Base-by-base conservation (phyloP, 2,888 invertebrate species). In the Amiota minor region DNA sequence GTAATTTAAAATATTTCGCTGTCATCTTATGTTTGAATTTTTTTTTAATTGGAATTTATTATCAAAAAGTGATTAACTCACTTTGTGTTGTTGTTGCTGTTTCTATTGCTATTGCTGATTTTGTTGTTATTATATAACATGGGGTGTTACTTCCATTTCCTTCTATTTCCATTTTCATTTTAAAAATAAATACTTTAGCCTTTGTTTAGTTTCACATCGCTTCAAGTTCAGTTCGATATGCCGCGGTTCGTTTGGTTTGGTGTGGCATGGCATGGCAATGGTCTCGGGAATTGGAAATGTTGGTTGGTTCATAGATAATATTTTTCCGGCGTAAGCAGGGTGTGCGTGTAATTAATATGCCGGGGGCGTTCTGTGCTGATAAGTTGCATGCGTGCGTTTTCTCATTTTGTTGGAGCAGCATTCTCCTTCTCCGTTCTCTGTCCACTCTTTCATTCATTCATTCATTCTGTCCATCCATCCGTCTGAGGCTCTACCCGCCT, bases 1-100 rank as follows among this genome's bases (percentile, higher is more conserved):
- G 76, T 73, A 77, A 77, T 78, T 77, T 74, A 73, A 75, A 78
- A 77, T 76, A 77, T 76, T 75, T 65, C 71, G 75, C 45, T 75
- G 76, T 76, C 76, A 77, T 76, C 75, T 77, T 75, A 72, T 75
- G 73, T 77, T 68, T 77, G 77, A 79, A 78, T 79, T 79, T 35
- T 35, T 35, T 35, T 71, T 79, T 79, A 79, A 79, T 79, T 79
- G 78, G 77, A 79, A 79, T 79, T 79, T 79, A 79, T 79, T 78
- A 77, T 68, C 53, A 68, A 35, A 68, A 68, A 68, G 67, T 67
- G 67, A 67, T 67, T 65, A 67, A 67, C 67, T 67, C 49, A 20
- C 56, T 18, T 59, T 59, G 1, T 11, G 11, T 18, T 16, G 56
- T 20, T 18, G 56, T 4, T 35, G 12, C 14, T 16, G 50, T 68